These are phyloP conservation scores for Choreutis nemorana DNA, from an alignment of 2,888 invertebrate species.

Conservation along the genomic window DNA sequence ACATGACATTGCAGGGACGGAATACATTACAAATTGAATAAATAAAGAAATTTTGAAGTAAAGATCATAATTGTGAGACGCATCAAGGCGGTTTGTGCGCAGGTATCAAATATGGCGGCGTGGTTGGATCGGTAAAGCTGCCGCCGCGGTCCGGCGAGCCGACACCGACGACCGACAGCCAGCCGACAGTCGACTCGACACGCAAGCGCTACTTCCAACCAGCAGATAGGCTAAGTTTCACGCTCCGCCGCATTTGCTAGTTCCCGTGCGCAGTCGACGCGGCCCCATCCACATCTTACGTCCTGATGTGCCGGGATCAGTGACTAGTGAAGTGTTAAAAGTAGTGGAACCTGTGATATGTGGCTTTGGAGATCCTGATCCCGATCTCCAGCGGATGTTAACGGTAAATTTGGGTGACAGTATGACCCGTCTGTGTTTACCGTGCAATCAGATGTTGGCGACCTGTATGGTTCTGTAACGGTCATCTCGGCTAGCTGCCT, in stretches of 20 bases:
- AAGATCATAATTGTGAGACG: no score
- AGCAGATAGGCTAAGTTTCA: constrained; percentile 65
- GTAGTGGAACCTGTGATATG: constrained; percentile 41
- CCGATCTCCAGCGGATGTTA: constrained; percentile 48
- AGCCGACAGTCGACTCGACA: constrained; percentile 51
- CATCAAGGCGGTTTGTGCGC: no score
- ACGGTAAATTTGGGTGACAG: constrained; percentile 56
- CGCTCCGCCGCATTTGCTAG: constrained; percentile 60
- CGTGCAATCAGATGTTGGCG: constrained; percentile 44
- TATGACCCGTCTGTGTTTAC: constrained; percentile 52
- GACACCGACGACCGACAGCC: no score
- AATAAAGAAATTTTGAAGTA: no score
- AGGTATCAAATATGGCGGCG: constrained; percentile 35
- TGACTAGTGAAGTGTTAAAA: constrained; percentile 49
- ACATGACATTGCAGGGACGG: no score
- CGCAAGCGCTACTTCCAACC: constrained; percentile 61
- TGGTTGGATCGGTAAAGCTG: constrained; percentile 44
- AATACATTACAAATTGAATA: no score
- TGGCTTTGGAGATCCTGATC: constrained; percentile 34
- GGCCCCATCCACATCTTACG: constrained; percentile 34
- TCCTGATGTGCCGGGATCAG: constrained; percentile 25
- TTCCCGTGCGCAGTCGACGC: constrained; percentile 50
- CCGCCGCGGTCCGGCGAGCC: constrained; percentile 32
- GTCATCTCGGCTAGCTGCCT: constrained; percentile 16
- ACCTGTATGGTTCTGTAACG: constrained; percentile 13